Evolutionary conservation across 2,888 invertebrate genomes (phyloP).

Genomic region (Drosophila formosana): DNA sequence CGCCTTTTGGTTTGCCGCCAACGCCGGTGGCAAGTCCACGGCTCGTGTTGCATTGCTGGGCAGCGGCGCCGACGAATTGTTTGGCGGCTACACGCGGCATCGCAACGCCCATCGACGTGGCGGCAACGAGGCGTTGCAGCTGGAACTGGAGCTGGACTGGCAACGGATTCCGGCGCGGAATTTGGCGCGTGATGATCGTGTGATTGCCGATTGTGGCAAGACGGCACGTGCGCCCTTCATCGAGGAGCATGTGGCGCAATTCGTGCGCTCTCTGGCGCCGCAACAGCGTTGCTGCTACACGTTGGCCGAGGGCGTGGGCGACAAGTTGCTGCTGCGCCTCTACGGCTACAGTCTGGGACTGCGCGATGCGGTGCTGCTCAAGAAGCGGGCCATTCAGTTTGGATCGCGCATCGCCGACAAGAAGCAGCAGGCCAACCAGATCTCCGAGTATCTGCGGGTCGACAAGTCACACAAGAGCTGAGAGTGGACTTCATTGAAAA

Average conservation of each 20-base stretch:
- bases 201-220: slow-evolving; percentile 95
- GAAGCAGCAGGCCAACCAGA: slow-evolving; percentile 94
- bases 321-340: slow-evolving; percentile 94
- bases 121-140: slow-evolving; percentile 86
- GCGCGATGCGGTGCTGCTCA: slow-evolving; percentile 88
- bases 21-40: slow-evolving; percentile 39
- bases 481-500: not conserved
- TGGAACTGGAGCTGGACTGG: slow-evolving; percentile 92
- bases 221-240: slow-evolving; percentile 93
- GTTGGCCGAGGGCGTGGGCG: slow-evolving; percentile 92
- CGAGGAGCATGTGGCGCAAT: slow-evolving; percentile 90
- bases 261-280: slow-evolving; percentile 88
- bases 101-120: slow-evolving; percentile 90
- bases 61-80: slow-evolving; percentile 98
- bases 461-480: not conserved
- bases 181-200: slow-evolving; percentile 96
- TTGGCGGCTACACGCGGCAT: slow-evolving; percentile 97
- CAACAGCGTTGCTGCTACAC: slow-evolving; percentile 86
- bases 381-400: slow-evolving; percentile 98
- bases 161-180: slow-evolving; percentile 94
- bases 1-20: slow-evolving; percentile 98
- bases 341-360: slow-evolving; percentile 90
- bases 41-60: slow-evolving; percentile 88
- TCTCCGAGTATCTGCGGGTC: slow-evolving; percentile 86
- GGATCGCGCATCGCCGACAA: slow-evolving; percentile 97